A percentile compares a stretch with the other conserved stretches of the same genome.
Conservation (phyloP, 2,888 invertebrate genomes). For the Sthenelais limicola region DNA sequence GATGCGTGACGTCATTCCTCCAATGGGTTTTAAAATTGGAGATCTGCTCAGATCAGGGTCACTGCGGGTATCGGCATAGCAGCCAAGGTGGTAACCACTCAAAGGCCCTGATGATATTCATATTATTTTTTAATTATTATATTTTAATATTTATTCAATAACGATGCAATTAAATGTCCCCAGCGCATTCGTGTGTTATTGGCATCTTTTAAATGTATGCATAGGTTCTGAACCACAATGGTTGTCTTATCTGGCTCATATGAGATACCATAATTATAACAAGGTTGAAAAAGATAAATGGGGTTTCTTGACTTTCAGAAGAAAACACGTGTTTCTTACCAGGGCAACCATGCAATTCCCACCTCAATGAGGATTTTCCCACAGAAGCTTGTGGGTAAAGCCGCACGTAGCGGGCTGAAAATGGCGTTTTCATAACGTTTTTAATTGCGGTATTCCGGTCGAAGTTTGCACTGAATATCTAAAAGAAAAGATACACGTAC, state of each 20-base stretch:
- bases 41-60: constrained; percentile 21
- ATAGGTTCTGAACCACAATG: no score
- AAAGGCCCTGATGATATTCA: constrained; percentile 17
- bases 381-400: constrained; percentile 21
- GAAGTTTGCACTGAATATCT: constrained; percentile 16
- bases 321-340: background rate
- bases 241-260: no score
- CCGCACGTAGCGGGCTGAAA: constrained; percentile 28
- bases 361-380: background rate
- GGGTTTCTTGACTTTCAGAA: no score
- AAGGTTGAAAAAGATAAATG: background rate
- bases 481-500: no score
- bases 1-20: constrained; percentile 33
- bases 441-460: background rate
- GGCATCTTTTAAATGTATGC: no score
- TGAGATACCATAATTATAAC: no score
- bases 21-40: constrained; percentile 1
- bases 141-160: no score
- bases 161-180: no score
- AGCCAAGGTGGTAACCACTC: constrained; percentile 15
- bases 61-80: constrained; percentile 3
- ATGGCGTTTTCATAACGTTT: background rate
- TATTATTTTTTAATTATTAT: no score
- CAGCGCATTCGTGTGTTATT: no score
- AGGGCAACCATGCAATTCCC: constrained; percentile 33